phyloP scores from a whole-genome alignment of 1,140 invertebrate species.

The Aradophagus sp. region DNA sequence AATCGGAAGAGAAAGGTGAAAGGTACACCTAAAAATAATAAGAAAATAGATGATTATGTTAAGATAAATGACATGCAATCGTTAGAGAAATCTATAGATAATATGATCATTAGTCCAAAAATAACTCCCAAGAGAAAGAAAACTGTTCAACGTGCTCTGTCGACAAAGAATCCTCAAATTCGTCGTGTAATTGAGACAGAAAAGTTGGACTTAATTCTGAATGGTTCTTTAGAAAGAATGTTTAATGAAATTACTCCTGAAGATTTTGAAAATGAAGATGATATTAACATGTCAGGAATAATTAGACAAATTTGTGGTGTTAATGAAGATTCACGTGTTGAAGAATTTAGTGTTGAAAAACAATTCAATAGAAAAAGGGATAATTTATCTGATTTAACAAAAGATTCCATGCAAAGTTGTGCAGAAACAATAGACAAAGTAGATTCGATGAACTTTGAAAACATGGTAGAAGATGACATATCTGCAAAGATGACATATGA shows the following conservation, averaged over 20 bases:
- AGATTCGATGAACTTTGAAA: no score
- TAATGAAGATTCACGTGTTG: not conserved
- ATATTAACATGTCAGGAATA: conserved; percentile 75
- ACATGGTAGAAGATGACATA: no score
- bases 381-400: no score
- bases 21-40: conserved; percentile 57
- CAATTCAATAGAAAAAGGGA: not conserved
- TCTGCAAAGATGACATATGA: no score
- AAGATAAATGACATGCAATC: conserved; percentile 16
- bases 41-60: conserved; percentile 70
- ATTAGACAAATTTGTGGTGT: conserved; percentile 14
- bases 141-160: conserved; percentile 3
- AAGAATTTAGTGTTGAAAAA: no score
- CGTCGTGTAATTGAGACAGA: conserved; percentile 61
- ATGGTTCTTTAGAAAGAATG: conserved; percentile 63
- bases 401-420: no score
- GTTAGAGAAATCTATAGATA: conserved; percentile 62
- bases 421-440: no score
- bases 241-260: conserved; percentile 70
- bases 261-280: conserved; percentile 72
- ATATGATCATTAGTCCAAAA: conserved; percentile 50
- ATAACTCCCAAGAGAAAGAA: conserved; percentile 61
- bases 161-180: conserved; percentile 61
- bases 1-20: conserved; percentile 68
- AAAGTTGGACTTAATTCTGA: conserved; percentile 57